Evolutionary conservation across 2,797 vertebrate genomes (phyloP).

Genomic region (Cuniculus paca): DNA sequence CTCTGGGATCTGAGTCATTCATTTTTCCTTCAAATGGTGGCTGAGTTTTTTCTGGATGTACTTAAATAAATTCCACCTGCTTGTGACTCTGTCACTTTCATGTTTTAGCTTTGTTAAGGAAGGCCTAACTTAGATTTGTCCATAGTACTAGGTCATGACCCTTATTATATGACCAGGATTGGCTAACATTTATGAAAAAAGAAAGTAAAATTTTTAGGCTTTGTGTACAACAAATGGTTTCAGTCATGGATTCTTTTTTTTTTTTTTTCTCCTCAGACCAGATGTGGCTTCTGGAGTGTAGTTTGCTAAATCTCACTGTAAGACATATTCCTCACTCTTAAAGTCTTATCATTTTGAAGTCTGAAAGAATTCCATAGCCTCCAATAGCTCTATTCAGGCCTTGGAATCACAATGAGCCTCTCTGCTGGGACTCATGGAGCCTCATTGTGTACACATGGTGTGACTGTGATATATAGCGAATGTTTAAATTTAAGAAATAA

Average conservation of each 20-base stretch:
- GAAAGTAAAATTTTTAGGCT: not conserved
- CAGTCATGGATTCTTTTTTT: not conserved
- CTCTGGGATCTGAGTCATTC: not conserved
- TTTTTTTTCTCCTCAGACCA: not conserved
- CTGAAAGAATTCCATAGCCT: not conserved
- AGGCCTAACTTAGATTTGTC: not conserved
- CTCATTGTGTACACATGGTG: rapidly evolving
- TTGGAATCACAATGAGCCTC: not conserved
- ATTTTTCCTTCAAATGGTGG: not conserved
- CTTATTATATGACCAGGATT: not conserved
- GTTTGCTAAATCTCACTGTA: not conserved
- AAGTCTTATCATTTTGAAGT: not conserved
- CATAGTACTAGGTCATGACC: not conserved
- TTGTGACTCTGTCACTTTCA: not conserved
- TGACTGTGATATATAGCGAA: not conserved
- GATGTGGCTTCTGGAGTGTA: not conserved
- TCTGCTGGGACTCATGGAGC: not conserved
- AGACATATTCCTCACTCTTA: not conserved
- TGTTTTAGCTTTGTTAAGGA: not conserved
- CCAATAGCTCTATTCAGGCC: not conserved
- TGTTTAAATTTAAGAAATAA: not conserved
- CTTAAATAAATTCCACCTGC: not conserved
- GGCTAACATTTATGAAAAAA: not conserved
- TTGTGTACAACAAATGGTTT: not conserved
- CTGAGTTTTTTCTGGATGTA: not conserved